These are phyloP conservation scores for Calosoma granatense DNA, from an alignment of 1,140 invertebrate genomes.

Conservation along the genomic window DNA sequence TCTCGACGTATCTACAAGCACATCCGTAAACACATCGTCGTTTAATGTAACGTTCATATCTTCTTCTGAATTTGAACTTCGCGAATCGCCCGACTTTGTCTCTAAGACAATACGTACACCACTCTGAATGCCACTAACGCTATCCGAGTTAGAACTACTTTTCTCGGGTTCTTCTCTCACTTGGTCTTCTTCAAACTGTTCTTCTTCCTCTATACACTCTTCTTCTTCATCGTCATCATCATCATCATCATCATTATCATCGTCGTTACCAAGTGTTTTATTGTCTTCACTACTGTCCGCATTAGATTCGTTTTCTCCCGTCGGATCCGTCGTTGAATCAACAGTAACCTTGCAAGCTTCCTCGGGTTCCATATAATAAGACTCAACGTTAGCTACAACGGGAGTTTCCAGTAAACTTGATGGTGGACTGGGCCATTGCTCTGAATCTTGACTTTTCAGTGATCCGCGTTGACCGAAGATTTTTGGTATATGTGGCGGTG, in stretches of 20 bases:
- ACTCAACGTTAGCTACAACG: slow-evolving; percentile 70
- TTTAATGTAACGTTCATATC: slow-evolving; percentile 43
- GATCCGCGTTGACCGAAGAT: slow-evolving; percentile 31
- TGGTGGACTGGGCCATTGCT: slow-evolving; percentile 69
- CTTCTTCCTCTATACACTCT: slow-evolving; percentile 30
- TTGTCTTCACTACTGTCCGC: slow-evolving; percentile 43
- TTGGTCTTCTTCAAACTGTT: slow-evolving; percentile 11
- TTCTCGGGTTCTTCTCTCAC: slow-evolving; percentile 25
- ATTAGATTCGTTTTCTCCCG: slow-evolving; percentile 32
- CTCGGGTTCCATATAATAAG: slow-evolving; percentile 65
- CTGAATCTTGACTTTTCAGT: slow-evolving; percentile 47
- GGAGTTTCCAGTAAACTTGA: slow-evolving; percentile 51
- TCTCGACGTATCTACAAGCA: slow-evolving; percentile 19
- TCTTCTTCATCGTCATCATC: slow-evolving; percentile 31
- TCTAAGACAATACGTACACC: slow-evolving; percentile 30
- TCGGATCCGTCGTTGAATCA: slow-evolving; percentile 32
- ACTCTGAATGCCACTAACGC: slow-evolving; percentile 27
- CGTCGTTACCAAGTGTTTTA: slow-evolving; percentile 47
- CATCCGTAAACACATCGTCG: slow-evolving; percentile 51
- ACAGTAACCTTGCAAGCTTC: slow-evolving; percentile 56
- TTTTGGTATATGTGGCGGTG: slow-evolving; percentile 28
- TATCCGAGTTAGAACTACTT: slow-evolving; percentile 31
- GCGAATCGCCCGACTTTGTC: slow-evolving; percentile 42
- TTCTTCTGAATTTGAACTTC: slow-evolving; percentile 51
- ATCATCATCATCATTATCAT: slow-evolving; percentile 37